A percentile compares a stretch with the other conserved stretches of the same genome.
phyloP scores from a whole-genome alignment of 2,113 vertebrate genomes.

The Chlamydotis undulata region DNA sequence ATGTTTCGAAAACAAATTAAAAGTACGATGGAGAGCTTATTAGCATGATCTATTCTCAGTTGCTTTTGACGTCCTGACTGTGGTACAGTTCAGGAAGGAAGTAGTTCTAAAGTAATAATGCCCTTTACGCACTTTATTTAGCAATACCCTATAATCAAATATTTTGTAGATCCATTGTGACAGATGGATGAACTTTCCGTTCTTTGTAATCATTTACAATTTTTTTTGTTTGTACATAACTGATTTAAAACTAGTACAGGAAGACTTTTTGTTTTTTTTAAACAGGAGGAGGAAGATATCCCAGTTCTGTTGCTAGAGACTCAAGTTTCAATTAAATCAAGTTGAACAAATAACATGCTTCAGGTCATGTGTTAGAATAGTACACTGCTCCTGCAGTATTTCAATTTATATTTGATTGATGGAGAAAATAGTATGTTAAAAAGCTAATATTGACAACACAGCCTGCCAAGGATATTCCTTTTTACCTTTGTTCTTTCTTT shows the following conservation, averaged over 20 bases:
- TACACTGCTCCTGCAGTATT: not conserved
- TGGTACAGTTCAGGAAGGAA: not conserved
- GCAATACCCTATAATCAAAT: not conserved
- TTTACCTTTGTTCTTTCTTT: not conserved
- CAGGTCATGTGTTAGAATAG: not conserved
- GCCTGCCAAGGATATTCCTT: not conserved
- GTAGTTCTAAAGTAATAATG: not conserved
- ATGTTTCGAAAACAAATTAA: not conserved
- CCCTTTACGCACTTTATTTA: accelerated
- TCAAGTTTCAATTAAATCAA: not conserved
- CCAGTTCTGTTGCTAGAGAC: not conserved
- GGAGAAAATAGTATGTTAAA: not conserved
- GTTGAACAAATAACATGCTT: not conserved
- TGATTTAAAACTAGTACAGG: not conserved
- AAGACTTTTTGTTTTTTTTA: not conserved
- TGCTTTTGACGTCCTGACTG: not conserved
- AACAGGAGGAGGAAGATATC: not conserved
- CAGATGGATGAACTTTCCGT: not conserved
- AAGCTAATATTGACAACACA: not conserved
- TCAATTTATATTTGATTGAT: not conserved
- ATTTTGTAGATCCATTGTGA: not conserved
- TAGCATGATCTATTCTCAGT: not conserved
- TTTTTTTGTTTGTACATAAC: not conserved
- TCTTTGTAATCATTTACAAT: not conserved
- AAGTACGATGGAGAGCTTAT: not conserved